phyloP scores from a whole-genome alignment of 2,888 invertebrate species.

The Ametastegia equiseti region DNA sequence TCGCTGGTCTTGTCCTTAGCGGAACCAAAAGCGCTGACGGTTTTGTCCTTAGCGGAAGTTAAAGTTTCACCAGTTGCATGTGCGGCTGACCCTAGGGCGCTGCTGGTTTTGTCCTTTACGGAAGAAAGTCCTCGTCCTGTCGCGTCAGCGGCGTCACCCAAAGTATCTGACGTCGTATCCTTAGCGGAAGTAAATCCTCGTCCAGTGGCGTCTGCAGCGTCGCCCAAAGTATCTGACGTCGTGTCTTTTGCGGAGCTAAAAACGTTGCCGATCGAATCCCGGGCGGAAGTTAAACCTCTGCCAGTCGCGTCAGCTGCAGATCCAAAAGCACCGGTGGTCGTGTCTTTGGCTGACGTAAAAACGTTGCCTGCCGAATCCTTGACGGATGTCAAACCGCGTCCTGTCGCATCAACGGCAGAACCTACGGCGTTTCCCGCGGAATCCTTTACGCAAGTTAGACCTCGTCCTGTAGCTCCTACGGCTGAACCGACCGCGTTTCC shows the following conservation, averaged over 20 bases:
- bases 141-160: neutral
- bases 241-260: too few species aligned
- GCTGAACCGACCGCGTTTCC: neutral
- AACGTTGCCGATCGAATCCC: neutral
- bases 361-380: neutral
- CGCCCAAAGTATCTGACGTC: neutral
- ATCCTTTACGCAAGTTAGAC: neutral
- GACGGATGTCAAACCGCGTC: neutral
- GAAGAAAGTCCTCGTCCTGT: neutral
- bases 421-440: neutral
- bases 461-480: neutral
- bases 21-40: neutral
- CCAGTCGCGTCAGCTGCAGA: neutral
- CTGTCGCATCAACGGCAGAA: neutral
- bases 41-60: neutral
- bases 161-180: neutral
- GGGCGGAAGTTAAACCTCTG: neutral
- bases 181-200: slow-evolving; percentile 1
- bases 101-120: neutral
- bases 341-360: neutral
- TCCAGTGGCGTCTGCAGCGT: neutral
- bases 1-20: neutral
- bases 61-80: neutral
- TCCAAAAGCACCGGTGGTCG: neutral
- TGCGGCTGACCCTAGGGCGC: neutral